Base-by-base conservation (phyloP, 2,888 invertebrate genomes). In the Sphinx pinastri region DNA sequence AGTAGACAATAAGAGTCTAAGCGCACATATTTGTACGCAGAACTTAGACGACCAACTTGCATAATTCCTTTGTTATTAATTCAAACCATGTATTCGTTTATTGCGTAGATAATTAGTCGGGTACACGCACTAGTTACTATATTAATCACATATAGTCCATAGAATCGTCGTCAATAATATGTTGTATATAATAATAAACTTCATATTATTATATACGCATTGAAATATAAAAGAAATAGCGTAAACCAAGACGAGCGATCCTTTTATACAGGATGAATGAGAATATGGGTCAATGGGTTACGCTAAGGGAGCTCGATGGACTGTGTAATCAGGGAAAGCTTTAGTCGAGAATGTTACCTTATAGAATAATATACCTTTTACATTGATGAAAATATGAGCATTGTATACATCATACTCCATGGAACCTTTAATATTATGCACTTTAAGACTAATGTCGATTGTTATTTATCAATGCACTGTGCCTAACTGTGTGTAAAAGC, bases 21-120 rank as follows among this genome's bases (percentile, higher is more conserved):
- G 49, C 67, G 71, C 72, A 66, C 73, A 71, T 77, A 72, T 74
- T 71, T 76, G 73, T 76, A 73, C 73, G 63, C 63, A 11, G 49
- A 6, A 47, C 63, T 74, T 76, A 74, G 80, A 76, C 76, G 72
- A 80, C 72, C 75, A 72, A 70, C 71, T 81, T 63, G 49, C 63
- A 63, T 63, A 49, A 63, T 83, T 76, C 77, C 79, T 82, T 81
- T 81, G 78, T 81, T 81, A 81, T 80, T 77, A 79, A 84, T 81
- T 81, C 81, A 76, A 80, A 80, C 63, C 49, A 63, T 63, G 63
- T 63, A 49, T 63, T 63, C 78, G 80, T 77, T 83, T 80, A 78
- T 77, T 81, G 80, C 78, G 76, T 77, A 74, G 75, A 77, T 82
- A 83, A 83, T 82, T 81, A 78, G 75, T 77, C 72, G 74, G 77